Evolutionary conservation across 2,888 invertebrate species (phyloP), one percentile per base, ranked within the genome.

Genomic region (Neoascia interrupta): DNA sequence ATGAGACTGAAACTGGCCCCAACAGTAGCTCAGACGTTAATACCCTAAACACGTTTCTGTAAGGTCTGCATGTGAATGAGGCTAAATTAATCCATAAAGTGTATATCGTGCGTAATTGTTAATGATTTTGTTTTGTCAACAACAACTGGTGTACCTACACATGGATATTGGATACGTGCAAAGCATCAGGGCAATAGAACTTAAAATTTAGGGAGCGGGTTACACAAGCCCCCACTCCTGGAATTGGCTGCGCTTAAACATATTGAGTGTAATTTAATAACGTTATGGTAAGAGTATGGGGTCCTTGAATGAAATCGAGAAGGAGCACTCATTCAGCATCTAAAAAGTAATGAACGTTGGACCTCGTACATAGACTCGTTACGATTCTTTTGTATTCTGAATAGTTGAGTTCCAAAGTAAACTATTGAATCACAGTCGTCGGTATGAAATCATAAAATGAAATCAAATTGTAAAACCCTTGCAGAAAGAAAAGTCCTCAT

Each of bases 121-220:
- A 61, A 70, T 70, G 61, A 61, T 31, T 53, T 53, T 70, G 45
- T 54, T 60, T 61, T 53, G 70, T 61, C 53, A 61, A 61, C 21
- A 37, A 37, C 69, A 70, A 61, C 60, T 54, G 53, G 45, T 37
- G 53, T 54, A 19, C n/a, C n/a, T n/a, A n/a, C n/a, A n/a, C 58
- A 69, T 18, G 47, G 28, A 15, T 26, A 28, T 47, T 47, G 47
- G 16, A 13, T 70, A 61, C 61, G 61, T 70, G 70, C 51, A n/a
- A n/a, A n/a, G n/a, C n/a, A n/a, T n/a, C n/a, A 16, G 5, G 4
- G 45, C 34, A 26, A 26, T 6, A 10, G 19, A n/a, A 34, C 3
- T 34, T n/a, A n/a, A n/a, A 8, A 34, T 34, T 34, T 34, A n/a
- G 34, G 6, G 6, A 6, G n/a, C n/a, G n/a, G n/a, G n/a, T n/a